Base-by-base conservation (phyloP, 1,140 invertebrate genomes). In the Drosophila truncata region DNA sequence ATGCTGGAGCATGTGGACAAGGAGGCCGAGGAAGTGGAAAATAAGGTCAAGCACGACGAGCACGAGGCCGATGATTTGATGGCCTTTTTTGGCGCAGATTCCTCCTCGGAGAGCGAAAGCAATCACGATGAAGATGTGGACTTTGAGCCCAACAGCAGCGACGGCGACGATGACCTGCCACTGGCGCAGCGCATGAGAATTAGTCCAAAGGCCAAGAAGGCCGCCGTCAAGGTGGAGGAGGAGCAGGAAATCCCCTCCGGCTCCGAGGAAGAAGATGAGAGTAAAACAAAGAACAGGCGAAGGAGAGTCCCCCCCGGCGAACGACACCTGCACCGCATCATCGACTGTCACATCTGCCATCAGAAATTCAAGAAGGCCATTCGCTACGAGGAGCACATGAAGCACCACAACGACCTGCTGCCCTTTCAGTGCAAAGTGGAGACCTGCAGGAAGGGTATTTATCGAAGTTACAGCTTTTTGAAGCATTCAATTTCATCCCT, bases 1-100 rank as follows among this genome's bases (percentile, higher is more conserved):
- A 92, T 92, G 91, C 67, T 92, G 23, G 91, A 92, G 62, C 78
- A 79, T 35, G 91, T 92, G 6, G 91, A 92, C 58, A 92, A 91
- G 37, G 90, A 91, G 57, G 91, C 85, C 13, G 82, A 81, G 37
- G 67, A 76, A 39, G 85, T 77, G 8, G 82, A 84, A n/a, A 78
- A 77, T 16, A 74, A 77, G 39, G 78, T 78, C 5, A 80, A 75
- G 64, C 58, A 64, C 27, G 37, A 52, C 10, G 71, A 66, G 63
- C 54, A 62, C 29, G 44, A 55, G 9, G 67, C 64, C n/a, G 44
- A 52, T 10, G 71, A 70, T 16, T 13, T 75, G 16, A 62, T 78
- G 29, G 31, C 63, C 13, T 52, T 77, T 11, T 72, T 80, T 10
- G 74, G 46, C 2, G 79, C 67, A 4, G 78, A 81, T 2, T 80